Conservation (phyloP, 2,888 invertebrate species). For the Amphipyra tragopoginis region DNA sequence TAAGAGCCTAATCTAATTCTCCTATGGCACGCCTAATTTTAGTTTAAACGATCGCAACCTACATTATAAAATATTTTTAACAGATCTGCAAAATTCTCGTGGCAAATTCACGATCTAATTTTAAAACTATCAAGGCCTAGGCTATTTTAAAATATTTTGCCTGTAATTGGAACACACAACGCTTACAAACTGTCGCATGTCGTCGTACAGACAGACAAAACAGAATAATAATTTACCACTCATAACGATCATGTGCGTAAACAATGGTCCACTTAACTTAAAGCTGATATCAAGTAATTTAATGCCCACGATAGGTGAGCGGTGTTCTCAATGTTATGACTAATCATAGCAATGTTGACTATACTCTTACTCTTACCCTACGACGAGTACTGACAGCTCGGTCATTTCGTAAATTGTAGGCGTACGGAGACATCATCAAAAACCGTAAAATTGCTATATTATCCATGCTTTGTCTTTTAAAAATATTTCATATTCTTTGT, state of each 20-base stretch:
- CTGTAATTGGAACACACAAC: not conserved
- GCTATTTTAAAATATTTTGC: slow-evolving; percentile 15
- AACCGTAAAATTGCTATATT: too few species aligned
- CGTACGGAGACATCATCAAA: too few species aligned
- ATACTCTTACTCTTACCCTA: too few species aligned
- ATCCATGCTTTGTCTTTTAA: too few species aligned
- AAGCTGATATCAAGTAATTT: not conserved
- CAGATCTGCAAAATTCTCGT: not conserved
- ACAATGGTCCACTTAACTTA: slow-evolving; percentile 21
- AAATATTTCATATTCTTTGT: too few species aligned
- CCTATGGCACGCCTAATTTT: too few species aligned
- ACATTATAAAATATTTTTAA: not conserved
- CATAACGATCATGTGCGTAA: slow-evolving; percentile 20
- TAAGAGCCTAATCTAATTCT: too few species aligned
- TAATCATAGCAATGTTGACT: too few species aligned
- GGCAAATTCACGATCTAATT: slow-evolving; percentile 23
- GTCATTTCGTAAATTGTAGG: too few species aligned
- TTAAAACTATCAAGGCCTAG: slow-evolving; percentile 35
- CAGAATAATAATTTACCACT: not conserved
- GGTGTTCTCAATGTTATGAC: not conserved
- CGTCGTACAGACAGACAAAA: not conserved
- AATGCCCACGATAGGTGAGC: too few species aligned
- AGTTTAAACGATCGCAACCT: too few species aligned
- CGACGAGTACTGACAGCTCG: too few species aligned
- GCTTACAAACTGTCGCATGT: slow-evolving; percentile 5